phyloP scores from a whole-genome alignment of 1,140 invertebrate species.

The Panulirus ornatus region DNA sequence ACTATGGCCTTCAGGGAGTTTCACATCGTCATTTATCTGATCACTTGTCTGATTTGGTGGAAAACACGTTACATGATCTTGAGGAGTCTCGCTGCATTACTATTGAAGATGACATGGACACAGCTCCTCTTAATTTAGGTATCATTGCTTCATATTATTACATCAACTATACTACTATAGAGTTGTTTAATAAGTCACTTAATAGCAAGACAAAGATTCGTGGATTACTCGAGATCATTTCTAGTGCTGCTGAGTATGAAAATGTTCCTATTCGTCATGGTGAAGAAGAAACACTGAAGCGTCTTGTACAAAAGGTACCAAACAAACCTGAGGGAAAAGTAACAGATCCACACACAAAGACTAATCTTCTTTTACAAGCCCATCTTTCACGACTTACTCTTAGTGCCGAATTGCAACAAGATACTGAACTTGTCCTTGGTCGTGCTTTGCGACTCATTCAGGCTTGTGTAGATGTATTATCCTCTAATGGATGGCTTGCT shows the following conservation, averaged over 20 bases:
- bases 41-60: conserved; percentile 98
- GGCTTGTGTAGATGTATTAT: conserved; percentile 98
- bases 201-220: conserved; percentile 98
- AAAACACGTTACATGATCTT: conserved; percentile 95
- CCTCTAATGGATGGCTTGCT: conserved; percentile 97
- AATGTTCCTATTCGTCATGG: conserved; percentile 95
- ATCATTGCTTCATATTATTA: conserved; percentile 99
- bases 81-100: conserved; percentile 99
- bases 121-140: conserved; percentile 96
- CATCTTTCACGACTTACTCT: conserved; percentile 96
- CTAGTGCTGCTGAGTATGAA: conserved; percentile 97
- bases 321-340: conserved; percentile 82
- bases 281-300: conserved; percentile 93
- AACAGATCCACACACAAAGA: conserved; percentile 96
- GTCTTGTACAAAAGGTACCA: conserved; percentile 87
- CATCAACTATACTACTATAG: conserved; percentile 99
- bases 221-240: conserved; percentile 98
- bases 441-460: conserved; percentile 93
- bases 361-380: conserved; percentile 96
- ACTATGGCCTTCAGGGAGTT: conserved; percentile 98
- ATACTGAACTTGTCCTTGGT: conserved; percentile 93
- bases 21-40: conserved; percentile 98
- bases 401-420: conserved; percentile 96
- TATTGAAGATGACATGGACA: conserved; percentile 99
- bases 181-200: conserved; percentile 97